Base-by-base conservation (phyloP, 2,888 invertebrate genomes). In the Timema podura region DNA sequence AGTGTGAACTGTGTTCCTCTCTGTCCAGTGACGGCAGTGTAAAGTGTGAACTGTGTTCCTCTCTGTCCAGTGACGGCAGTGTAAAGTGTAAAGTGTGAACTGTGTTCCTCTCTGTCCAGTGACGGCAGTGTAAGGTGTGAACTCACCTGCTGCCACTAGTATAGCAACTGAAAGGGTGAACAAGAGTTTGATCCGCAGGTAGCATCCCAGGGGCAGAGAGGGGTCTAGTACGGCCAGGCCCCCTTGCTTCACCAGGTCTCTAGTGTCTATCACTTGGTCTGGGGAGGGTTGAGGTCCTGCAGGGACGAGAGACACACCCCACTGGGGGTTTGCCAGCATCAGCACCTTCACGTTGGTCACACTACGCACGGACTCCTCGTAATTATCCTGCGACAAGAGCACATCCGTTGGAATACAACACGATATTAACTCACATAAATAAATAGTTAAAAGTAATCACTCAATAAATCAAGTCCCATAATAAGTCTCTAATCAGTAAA, bases 271-370 rank as follows among this genome's bases (percentile, higher is more conserved):
- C 51, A 65, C 44, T 48, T 49, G 61, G n/a, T 47, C 47, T 7
- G 64, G 44, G 8, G 46, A 9, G 49, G 15, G 46, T 15, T 30
- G 11, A 54, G 30, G n/a, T 54, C 54, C 65, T 15, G 65, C 11
- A 11, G 57, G 44, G 45, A 88, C 84, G 46, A 48, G 15, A 16
- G 65, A 65, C 44, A 69, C 59, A 10, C 89, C 89, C 92, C 91
- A 91, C 67, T 88, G 85, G 0, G 90, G 89, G 79, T 92, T 93
- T 72, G 85, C 84, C 54, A 88, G 84, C 13, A 89, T 84, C 65
- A 92, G 81, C 65, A 92, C 86, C 77, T 91, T 86, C 65, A 65
- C 48, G 13, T 48, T 46, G 11, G 10, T 57, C 13, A 68, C 30
- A 30, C 30, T 30, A 3, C 3, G 30, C 30, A 30, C 30, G 30